Evolutionary conservation across 2,888 invertebrate genomes (phyloP).

Genomic region (Ophion obscuratus): DNA sequence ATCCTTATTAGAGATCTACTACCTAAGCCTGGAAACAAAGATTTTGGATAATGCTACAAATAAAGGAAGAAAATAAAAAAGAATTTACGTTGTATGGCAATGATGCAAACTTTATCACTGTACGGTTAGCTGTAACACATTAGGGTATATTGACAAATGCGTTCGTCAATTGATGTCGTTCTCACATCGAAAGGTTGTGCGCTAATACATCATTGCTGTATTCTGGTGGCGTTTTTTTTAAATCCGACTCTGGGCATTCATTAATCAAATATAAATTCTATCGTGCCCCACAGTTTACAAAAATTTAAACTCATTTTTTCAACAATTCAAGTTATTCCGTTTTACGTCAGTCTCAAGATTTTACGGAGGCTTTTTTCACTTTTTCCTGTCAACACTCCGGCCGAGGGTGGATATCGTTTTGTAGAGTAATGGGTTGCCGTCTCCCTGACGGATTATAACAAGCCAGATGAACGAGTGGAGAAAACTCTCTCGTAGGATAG

Average conservation of each 20-base stretch:
- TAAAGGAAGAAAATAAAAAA: too few species aligned
- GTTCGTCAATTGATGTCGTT: too few species aligned
- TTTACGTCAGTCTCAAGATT: constrained; percentile 8
- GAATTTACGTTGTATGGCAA: too few species aligned
- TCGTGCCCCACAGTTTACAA: not conserved
- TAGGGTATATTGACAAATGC: too few species aligned
- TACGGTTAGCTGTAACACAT: too few species aligned
- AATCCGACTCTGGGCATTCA: too few species aligned
- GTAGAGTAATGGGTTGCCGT: constrained; percentile 43
- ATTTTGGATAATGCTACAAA: too few species aligned
- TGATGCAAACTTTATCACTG: too few species aligned
- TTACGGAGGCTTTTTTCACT: constrained; percentile 16
- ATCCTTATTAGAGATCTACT: too few species aligned
- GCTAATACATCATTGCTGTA: too few species aligned
- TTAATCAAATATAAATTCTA: not conserved
- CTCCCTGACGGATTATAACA: constrained; percentile 34
- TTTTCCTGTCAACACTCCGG: not conserved
- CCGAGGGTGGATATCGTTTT: constrained; percentile 22
- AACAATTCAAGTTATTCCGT: not conserved
- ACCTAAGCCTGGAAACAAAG: too few species aligned
- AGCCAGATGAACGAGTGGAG: constrained; percentile 36
- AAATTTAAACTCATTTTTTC: not conserved
- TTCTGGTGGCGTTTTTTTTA: not conserved
- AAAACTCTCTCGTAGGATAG: constrained; percentile 17
- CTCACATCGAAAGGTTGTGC: too few species aligned